phyloP scores from a whole-genome alignment of 2,113 vertebrate species.

The Tachuris rubrigastra region DNA sequence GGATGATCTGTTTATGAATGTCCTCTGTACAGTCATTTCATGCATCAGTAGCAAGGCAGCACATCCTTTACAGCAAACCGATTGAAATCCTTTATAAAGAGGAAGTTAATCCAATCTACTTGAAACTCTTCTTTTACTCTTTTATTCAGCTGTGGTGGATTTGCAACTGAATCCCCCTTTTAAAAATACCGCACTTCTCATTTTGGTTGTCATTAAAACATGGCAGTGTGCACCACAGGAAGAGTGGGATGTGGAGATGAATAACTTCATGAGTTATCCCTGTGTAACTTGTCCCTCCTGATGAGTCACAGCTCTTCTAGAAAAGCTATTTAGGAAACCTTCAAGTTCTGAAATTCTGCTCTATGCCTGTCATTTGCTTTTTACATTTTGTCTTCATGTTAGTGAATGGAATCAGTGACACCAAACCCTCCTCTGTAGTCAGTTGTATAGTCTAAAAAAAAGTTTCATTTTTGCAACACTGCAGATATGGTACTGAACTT shows the following conservation, averaged over 20 bases:
- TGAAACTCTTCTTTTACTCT: not conserved
- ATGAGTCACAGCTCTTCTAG: not conserved
- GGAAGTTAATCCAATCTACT: not conserved
- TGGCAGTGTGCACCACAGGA: not conserved
- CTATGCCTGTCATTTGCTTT: not conserved
- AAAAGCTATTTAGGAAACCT: not conserved
- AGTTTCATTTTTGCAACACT: not conserved
- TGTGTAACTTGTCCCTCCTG: not conserved
- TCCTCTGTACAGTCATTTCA: not conserved
- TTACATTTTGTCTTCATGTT: not conserved
- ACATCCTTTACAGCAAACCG: not conserved
- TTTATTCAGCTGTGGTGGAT: not conserved
- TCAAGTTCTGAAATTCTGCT: not conserved
- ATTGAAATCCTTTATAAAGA: not conserved
- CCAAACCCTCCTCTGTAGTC: not conserved
- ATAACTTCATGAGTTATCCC: not conserved
- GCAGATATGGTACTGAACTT: not conserved
- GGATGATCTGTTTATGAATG: not conserved
- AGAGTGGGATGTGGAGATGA: not conserved
- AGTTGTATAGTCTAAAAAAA: not conserved
- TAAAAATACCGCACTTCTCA: not conserved
- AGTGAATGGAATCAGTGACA: not conserved
- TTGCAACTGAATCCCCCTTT: not conserved
- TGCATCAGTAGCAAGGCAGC: not conserved
- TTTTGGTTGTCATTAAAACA: not conserved